phyloP scores from a whole-genome alignment of 1,140 invertebrate species.

The Babylonia areolata region DNA sequence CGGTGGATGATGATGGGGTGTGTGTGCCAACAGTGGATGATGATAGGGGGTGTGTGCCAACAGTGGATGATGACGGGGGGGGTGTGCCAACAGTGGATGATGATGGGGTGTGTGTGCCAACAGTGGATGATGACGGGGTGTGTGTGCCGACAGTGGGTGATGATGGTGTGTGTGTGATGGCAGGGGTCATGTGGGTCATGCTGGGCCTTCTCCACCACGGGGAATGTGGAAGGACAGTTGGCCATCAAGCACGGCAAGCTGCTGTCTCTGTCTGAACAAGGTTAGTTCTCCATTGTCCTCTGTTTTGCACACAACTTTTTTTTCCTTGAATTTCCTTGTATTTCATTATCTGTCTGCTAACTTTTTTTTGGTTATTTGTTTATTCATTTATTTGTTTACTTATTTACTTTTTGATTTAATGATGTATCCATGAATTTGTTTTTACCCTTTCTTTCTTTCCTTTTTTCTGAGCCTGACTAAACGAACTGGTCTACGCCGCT shows the following conservation, averaged over 20 bases:
- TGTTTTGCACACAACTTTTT: too few relatives aligned
- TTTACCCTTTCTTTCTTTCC: too few relatives aligned
- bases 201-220: constrained; percentile 95
- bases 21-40: neutral
- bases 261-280: constrained; percentile 95
- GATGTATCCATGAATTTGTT: too few relatives aligned
- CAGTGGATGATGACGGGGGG: neutral
- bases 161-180: constrained; percentile 67
- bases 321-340: too few relatives aligned
- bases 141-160: neutral
- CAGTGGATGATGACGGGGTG: neutral
- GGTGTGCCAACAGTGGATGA: neutral
- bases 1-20: neutral
- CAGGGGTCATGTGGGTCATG: constrained; percentile 90
- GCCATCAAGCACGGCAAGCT: constrained; percentile 89
- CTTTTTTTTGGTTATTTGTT: too few relatives aligned
- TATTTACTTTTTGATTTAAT: too few relatives aligned
- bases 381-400: too few relatives aligned
- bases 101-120: neutral
- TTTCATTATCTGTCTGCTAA: too few relatives aligned
- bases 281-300: neutral
- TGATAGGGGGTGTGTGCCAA: neutral
- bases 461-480: too few relatives aligned
- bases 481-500: too few relatives aligned
- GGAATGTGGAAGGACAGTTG: constrained; percentile 95